Percentiles rank a stretch among this genome's conserved stretches.
These are phyloP conservation scores for Rhabdomys pumilio DNA, from an alignment of 2,797 vertebrate species.

Conservation along the genomic window DNA sequence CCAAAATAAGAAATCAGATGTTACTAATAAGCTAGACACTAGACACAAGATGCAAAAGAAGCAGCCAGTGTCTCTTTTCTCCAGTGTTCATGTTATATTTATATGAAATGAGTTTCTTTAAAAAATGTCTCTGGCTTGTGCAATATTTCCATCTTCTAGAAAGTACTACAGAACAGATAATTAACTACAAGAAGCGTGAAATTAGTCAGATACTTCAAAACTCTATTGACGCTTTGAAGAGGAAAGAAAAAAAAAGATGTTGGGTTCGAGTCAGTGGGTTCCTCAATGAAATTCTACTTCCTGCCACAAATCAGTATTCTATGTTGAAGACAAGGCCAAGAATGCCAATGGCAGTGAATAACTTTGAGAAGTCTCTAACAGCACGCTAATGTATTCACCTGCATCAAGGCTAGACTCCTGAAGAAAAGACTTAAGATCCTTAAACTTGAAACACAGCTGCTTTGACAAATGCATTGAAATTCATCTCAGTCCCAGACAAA, in stretches of 20 bases:
- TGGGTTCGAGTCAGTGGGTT: background rate
- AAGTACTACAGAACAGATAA: background rate
- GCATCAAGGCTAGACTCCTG: background rate
- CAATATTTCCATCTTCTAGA: background rate
- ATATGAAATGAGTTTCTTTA: background rate
- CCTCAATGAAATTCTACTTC: background rate
- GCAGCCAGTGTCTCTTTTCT: background rate
- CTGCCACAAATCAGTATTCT: background rate
- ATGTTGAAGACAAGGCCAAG: background rate
- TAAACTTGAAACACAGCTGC: background rate
- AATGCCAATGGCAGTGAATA: too few species aligned
- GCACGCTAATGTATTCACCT: background rate
- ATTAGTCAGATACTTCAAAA: background rate
- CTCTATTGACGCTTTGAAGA: background rate
- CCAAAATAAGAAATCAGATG: background rate
- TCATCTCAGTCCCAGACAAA: background rate
- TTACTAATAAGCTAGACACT: background rate
- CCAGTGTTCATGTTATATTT: background rate
- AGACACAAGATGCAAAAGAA: background rate
- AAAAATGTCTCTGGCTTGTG: background rate
- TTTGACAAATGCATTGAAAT: background rate
- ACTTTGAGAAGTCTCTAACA: background rate
- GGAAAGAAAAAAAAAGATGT: conserved; percentile 44
- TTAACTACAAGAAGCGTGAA: background rate
- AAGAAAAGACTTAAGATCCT: background rate